Percentiles rank a stretch among this genome's conserved stretches.
These are phyloP conservation scores for Falco biarmicus DNA, from an alignment of 2,797 vertebrate species.

Conservation along the genomic window DNA sequence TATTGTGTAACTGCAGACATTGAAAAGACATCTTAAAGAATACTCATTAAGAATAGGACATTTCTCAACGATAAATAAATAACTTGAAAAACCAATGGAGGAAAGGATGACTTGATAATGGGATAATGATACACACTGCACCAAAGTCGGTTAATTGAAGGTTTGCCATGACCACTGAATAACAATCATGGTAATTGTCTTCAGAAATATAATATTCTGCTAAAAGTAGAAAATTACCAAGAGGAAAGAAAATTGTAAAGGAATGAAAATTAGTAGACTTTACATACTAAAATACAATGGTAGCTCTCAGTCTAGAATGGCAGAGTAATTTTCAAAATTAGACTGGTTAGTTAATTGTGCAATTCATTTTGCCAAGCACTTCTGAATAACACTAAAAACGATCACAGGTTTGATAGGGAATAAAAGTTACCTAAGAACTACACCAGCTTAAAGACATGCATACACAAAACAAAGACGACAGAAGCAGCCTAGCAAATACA, in stretches of 20 bases:
- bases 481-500: not conserved
- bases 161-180: slow-evolving; percentile 69
- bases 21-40: not conserved
- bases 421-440: not conserved
- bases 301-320: slow-evolving; percentile 24
- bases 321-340: slow-evolving; percentile 50
- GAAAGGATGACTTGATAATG: slow-evolving; percentile 68
- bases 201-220: slow-evolving; percentile 70
- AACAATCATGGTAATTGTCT: slow-evolving; percentile 58
- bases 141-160: slow-evolving; percentile 72
- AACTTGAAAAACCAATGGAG: slow-evolving; percentile 22
- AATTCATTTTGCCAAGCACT: slow-evolving; percentile 13
- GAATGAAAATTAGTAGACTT: slow-evolving; percentile 68
- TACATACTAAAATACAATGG: slow-evolving; percentile 63
- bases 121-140: slow-evolving; percentile 54
- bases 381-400: slow-evolving; percentile 24
- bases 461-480: not conserved
- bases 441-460: not conserved
- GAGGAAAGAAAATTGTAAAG: slow-evolving; percentile 48
- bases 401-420: not conserved
- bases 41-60: not conserved
- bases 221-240: slow-evolving; percentile 66
- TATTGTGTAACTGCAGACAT: not conserved
- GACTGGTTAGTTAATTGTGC: slow-evolving; percentile 48
- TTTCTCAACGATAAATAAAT: slow-evolving; percentile 45